These are phyloP conservation scores for Micronisus gabar DNA, from an alignment of 2,113 vertebrate genomes.

Conservation along the genomic window DNA sequence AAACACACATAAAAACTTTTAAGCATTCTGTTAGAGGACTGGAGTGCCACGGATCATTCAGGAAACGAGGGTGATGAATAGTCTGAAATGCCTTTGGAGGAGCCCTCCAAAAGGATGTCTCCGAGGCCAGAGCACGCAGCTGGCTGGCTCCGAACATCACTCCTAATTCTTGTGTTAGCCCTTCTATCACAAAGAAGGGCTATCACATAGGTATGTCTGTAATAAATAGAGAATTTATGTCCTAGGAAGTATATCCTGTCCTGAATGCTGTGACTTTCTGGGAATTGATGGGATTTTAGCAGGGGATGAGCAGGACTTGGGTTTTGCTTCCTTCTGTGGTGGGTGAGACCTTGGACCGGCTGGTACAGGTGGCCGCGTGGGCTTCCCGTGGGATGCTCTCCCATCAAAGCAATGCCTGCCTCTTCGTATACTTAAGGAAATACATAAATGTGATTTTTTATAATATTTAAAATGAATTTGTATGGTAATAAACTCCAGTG, in stretches of 20 bases:
- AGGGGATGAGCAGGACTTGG: neutral
- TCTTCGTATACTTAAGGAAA: rapidly evolving
- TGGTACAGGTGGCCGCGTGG: rapidly evolving
- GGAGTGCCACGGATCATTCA: neutral
- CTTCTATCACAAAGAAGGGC: neutral
- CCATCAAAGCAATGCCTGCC: neutral
- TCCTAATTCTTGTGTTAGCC: neutral
- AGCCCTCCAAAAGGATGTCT: neutral
- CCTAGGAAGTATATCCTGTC: neutral
- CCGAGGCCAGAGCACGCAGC: neutral
- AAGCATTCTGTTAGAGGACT: neutral
- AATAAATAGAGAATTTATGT: neutral
- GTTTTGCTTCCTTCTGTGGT: neutral
- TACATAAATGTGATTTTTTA: neutral
- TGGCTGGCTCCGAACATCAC: neutral
- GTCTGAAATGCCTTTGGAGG: neutral
- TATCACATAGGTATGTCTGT: rapidly evolving
- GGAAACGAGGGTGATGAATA: neutral
- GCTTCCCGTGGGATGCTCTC: neutral
- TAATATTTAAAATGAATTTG: neutral
- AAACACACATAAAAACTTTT: rapidly evolving
- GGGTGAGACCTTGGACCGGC: neutral
- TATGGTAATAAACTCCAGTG: neutral
- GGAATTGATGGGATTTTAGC: neutral
- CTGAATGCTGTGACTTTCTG: neutral